Evolutionary conservation across 1,140 invertebrate genomes (phyloP).

Genomic region (Muscidifurax raptorellus): DNA sequence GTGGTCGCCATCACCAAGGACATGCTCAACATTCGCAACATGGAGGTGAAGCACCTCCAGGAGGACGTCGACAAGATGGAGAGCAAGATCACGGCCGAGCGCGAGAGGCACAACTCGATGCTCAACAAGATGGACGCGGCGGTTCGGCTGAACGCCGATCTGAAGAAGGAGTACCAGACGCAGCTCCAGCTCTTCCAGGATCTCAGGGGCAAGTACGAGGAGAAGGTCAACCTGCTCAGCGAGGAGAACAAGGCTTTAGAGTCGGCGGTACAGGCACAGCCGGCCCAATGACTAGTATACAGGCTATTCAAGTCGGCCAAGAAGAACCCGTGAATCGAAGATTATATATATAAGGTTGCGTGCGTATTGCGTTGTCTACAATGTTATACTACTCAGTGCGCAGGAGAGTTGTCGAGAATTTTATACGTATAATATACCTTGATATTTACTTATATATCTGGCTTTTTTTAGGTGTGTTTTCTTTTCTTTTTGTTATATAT

Average conservation of each 20-base stretch:
- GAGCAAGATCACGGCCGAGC: slow-evolving; percentile 81
- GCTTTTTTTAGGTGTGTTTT: too few relatives aligned
- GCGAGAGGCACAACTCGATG: slow-evolving; percentile 81
- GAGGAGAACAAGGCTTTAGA: slow-evolving; percentile 69
- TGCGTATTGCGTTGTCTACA: too few relatives aligned
- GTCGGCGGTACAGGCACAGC: slow-evolving; percentile 44
- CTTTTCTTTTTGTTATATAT: too few relatives aligned
- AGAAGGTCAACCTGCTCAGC: slow-evolving; percentile 71
- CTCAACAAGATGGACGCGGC: slow-evolving; percentile 82
- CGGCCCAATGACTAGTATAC: slow-evolving; percentile 50
- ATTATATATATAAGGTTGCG: not conserved
- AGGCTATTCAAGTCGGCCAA: slow-evolving; percentile 36
- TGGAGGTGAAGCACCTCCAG: slow-evolving; percentile 83
- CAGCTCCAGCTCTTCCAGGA: slow-evolving; percentile 82
- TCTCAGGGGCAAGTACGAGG: slow-evolving; percentile 73
- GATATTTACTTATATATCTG: too few relatives aligned
- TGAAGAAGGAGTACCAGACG: slow-evolving; percentile 85
- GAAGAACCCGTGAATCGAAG: slow-evolving; percentile 31
- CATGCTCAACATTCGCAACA: slow-evolving; percentile 84
- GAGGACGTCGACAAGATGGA: slow-evolving; percentile 83
- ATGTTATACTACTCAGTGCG: too few relatives aligned
- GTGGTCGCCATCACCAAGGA: slow-evolving; percentile 86
- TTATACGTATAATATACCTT: too few relatives aligned
- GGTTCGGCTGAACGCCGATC: slow-evolving; percentile 81
- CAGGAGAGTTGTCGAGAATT: too few relatives aligned